Evolutionary conservation across 2,888 invertebrate species (phyloP), one percentile per base, ranked within the genome.

Genomic region (Drosophila meridiana): DNA sequence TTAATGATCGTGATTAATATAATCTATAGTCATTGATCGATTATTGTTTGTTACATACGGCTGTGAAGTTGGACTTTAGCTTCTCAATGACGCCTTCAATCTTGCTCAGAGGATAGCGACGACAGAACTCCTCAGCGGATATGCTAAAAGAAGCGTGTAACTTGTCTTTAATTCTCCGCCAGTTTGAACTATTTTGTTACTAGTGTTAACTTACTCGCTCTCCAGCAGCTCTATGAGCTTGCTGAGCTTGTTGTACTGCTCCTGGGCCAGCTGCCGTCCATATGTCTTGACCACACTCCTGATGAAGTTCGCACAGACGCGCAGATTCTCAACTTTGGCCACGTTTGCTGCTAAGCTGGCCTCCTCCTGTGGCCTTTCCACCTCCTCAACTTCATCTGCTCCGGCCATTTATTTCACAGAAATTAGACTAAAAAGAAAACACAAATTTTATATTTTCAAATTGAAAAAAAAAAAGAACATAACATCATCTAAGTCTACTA

Each of bases 261-360:
- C 86, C 13, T 76, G 64, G 32, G 74, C 53, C 42, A 83, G 43
- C 4, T 55, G 63, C 0, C 30, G 13, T 20, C 36, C 57, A 47
- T 71, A 71, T 1, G 63, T 87, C 76, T 40, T 80, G 34, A 96
- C 96, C 94, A 96, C 95, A 79, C 94, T 95, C 89, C 95, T 95
- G 91, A 97, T 92, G 90, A 96, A 96, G n/a, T 96, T 96, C 83
- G 96, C 94, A 93, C 95, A 96, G 83, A 94, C 94, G 93, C 91
- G 82, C 79, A 92, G 79, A 57, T 84, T 81, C 40, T 69, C 32
- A 47, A 85, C 77, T 47, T 90, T 90, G 4, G 28, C 43, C 28
- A 42, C 32, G 20, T 47, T 34, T 14, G 28, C 47, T 4, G 28
- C 36, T 50, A 32, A 2, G 50, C 11, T 7, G n/a, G 13, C 9